Conservation (phyloP, 2,113 vertebrate genomes). For the Heteronetta atricapilla region DNA sequence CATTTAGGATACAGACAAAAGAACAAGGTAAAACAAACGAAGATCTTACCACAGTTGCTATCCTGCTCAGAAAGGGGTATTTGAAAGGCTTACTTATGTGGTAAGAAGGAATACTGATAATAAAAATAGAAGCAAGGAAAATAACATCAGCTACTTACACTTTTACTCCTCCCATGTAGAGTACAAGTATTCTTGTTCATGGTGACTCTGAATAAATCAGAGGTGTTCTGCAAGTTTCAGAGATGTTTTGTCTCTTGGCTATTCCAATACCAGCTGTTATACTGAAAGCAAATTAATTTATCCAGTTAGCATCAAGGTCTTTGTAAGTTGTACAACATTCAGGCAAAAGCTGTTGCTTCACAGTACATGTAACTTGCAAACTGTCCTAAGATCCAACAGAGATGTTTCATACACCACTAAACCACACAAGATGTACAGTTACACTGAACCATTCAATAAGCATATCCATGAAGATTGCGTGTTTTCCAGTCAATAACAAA, state of each 20-base stretch:
- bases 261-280: conserved; percentile 55
- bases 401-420: not conserved
- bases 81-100: not conserved
- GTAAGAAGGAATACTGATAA: not conserved
- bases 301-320: conserved; percentile 5
- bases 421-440: not conserved
- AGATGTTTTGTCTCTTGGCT: not conserved
- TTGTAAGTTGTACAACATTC: not conserved
- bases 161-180: conserved; percentile 70
- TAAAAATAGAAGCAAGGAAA: not conserved
- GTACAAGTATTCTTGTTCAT: conserved; percentile 71
- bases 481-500: not conserved
- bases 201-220: conserved; percentile 16
- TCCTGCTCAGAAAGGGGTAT: not conserved
- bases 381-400: not conserved
- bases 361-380: not conserved
- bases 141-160: conserved; percentile 69
- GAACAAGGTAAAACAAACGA: not conserved
- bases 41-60: not conserved
- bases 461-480: accelerated
- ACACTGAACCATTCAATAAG: not conserved
- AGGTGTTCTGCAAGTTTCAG: conserved; percentile 21
- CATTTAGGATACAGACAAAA: not conserved
- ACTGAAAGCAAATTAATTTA: conserved; percentile 64
- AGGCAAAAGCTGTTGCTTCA: not conserved